phyloP scores from a whole-genome alignment of 1,140 invertebrate species.

The Phymastichus coffea region DNA sequence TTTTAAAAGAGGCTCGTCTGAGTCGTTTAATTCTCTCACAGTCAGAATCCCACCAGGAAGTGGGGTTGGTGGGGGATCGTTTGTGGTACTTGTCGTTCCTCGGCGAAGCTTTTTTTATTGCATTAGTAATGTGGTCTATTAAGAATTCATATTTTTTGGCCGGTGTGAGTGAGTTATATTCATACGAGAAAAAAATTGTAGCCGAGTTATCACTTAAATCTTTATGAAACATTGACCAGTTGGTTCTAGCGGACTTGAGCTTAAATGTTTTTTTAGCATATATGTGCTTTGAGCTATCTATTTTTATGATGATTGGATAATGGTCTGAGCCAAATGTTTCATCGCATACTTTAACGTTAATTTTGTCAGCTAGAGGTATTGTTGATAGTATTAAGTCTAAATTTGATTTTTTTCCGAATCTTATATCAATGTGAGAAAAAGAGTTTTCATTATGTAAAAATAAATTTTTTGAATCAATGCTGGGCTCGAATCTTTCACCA shows the following conservation, averaged over 20 bases:
- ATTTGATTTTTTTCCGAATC: background rate
- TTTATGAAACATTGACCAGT: background rate
- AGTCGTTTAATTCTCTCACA: conserved; percentile 13
- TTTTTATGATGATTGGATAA: conserved; percentile 1
- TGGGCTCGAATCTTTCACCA: background rate
- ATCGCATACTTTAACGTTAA: background rate
- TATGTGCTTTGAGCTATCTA: conserved; percentile 26
- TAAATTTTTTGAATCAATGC: background rate
- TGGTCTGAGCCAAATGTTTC: conserved; percentile 1
- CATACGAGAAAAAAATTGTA: background rate
- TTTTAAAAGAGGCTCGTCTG: conserved; percentile 13
- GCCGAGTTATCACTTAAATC: background rate
- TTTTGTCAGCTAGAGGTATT: background rate
- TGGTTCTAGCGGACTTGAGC: background rate
- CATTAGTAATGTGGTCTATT: background rate
- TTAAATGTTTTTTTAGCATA: conserved; percentile 11
- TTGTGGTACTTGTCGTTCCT: background rate
- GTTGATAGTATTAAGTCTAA: background rate
- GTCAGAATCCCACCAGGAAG: conserved; percentile 23
- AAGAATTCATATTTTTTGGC: conserved; percentile 5
- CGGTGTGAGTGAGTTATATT: background rate
- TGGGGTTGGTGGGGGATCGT: background rate
- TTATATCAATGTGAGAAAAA: background rate
- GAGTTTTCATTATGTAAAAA: background rate
- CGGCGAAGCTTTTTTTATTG: background rate